Evolutionary conservation across 2,888 invertebrate genomes (phyloP).

Genomic region (Macrophya annulata): DNA sequence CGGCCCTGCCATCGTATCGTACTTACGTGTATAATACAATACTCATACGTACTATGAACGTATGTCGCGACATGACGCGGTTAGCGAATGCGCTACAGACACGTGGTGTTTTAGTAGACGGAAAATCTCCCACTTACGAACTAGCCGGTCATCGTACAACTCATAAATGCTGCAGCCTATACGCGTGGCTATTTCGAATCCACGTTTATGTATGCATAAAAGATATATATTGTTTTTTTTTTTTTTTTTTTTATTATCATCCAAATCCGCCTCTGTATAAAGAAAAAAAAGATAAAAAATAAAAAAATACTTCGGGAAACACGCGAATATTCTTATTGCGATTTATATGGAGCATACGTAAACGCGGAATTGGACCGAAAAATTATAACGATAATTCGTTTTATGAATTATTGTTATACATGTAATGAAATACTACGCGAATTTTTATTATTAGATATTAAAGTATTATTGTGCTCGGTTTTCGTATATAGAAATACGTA

Average conservation of each 20-base stretch:
- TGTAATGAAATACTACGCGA: neutral
- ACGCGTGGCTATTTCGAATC: conserved; percentile 6
- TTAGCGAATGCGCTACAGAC: conserved; percentile 33
- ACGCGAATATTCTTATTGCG: neutral
- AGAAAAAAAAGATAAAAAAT: neutral
- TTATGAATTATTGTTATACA: neutral
- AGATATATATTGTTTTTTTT: neutral
- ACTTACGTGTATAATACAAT: neutral
- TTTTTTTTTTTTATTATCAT: neutral
- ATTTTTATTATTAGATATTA: neutral
- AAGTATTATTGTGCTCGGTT: neutral
- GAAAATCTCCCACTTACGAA: conserved; percentile 25
- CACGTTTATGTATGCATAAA: neutral
- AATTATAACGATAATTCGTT: neutral
- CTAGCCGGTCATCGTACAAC: conserved; percentile 13
- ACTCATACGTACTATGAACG: neutral
- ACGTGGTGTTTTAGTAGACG: conserved; percentile 39
- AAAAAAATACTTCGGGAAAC: neutral
- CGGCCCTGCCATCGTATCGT: neutral
- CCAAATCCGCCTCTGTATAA: neutral
- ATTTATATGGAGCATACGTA: neutral
- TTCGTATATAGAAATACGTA: neutral
- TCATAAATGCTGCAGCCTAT: conserved; percentile 40
- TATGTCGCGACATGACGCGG: neutral
- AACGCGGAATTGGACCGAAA: neutral